phyloP scores from a whole-genome alignment of 2,888 invertebrate genomes.

The Neuroscelio doddi region DNA sequence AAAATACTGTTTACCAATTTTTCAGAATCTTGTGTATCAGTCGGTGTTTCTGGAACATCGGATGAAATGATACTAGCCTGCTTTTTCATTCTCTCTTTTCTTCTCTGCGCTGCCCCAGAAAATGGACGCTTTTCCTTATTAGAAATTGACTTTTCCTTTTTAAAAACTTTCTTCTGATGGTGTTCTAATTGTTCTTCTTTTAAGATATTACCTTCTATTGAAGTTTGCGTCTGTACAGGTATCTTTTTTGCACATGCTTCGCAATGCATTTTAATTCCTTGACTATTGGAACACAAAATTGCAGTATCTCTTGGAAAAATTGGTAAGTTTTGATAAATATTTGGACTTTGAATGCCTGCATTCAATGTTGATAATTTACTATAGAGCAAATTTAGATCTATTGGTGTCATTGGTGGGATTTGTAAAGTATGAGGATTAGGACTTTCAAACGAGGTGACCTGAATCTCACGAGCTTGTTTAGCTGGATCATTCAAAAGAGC shows the following conservation, averaged over 20 bases:
- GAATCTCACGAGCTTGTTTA: constrained; percentile 54
- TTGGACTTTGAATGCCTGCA: constrained; percentile 46
- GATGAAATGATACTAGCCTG: constrained; percentile 56
- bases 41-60: constrained; percentile 52
- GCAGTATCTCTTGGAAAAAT: constrained; percentile 49
- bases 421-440: constrained; percentile 65
- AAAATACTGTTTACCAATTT: constrained; percentile 46
- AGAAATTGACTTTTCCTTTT: constrained; percentile 45
- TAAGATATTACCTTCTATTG: constrained; percentile 56
- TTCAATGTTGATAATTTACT: constrained; percentile 49
- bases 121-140: constrained; percentile 43
- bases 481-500: constrained; percentile 13
- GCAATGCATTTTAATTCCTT: constrained; percentile 48
- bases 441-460: constrained; percentile 68
- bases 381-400: constrained; percentile 54
- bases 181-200: constrained; percentile 26
- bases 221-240: constrained; percentile 63
- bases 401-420: constrained; percentile 54
- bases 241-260: constrained; percentile 55
- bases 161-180: constrained; percentile 32
- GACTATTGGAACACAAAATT: constrained; percentile 42
- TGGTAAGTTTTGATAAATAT: constrained; percentile 59
- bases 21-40: constrained; percentile 17
- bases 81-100: constrained; percentile 54
- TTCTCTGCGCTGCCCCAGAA: constrained; percentile 49